phyloP scores from a whole-genome alignment of 2,113 vertebrate species.

The Patagioenas fasciata region DNA sequence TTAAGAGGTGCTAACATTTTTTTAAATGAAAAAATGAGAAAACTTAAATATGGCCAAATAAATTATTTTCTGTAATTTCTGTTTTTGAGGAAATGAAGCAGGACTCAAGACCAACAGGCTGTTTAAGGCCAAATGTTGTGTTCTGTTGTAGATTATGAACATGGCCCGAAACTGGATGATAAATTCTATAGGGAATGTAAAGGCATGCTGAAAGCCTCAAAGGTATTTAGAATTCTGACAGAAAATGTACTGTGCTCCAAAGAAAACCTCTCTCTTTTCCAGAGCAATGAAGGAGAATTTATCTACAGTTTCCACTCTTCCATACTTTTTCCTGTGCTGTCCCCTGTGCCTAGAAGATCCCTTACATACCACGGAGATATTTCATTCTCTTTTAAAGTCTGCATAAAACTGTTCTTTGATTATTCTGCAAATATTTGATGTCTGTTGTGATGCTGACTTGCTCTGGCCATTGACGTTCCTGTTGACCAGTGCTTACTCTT shows the following conservation, averaged over 20 bases:
- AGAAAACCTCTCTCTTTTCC: not conserved
- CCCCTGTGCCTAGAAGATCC: not conserved
- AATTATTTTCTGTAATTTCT: not conserved
- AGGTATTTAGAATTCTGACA: not conserved
- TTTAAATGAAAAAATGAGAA: not conserved
- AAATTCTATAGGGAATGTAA: not conserved
- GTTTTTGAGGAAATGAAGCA: not conserved
- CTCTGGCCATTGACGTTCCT: not conserved
- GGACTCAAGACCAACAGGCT: not conserved
- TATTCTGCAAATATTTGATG: not conserved
- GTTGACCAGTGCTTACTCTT: not conserved
- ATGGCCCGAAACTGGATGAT: not conserved
- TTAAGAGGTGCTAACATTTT: not conserved
- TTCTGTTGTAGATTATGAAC: not conserved
- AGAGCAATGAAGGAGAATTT: not conserved
- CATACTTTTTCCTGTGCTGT: not conserved
- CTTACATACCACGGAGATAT: not conserved
- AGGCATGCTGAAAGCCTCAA: not conserved
- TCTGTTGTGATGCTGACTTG: not conserved
- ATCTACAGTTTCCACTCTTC: not conserved
- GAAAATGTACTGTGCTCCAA: not conserved
- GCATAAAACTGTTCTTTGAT: not conserved
- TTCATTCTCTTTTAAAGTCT: not conserved
- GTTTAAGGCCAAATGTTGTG: not conserved
- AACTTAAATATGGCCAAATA: not conserved